phyloP scores from a whole-genome alignment of 2,797 vertebrate genomes.

The Cirrhinus molitorella region DNA sequence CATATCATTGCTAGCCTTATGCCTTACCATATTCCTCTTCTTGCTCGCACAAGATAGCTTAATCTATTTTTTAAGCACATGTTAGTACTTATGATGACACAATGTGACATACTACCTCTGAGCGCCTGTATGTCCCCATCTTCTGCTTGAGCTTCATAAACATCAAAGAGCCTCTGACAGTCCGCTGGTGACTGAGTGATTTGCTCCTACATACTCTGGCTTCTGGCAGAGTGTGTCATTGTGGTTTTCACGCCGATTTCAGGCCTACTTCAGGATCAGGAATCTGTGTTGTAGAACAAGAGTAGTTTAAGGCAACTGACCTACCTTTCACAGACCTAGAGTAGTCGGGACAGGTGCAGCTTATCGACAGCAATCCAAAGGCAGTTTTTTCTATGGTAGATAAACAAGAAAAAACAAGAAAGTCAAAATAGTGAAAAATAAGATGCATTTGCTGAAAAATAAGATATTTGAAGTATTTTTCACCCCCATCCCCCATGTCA shows the following conservation, averaged over 20 bases:
- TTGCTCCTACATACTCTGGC: neutral
- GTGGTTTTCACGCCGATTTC: slow-evolving; percentile 7
- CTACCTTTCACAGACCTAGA: neutral
- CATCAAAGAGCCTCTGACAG: slow-evolving; percentile 15
- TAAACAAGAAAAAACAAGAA: neutral
- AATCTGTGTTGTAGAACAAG: neutral
- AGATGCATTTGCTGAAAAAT: neutral
- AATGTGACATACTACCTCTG: slow-evolving; percentile 17
- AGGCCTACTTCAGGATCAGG: slow-evolving; percentile 10
- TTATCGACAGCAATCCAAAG: neutral
- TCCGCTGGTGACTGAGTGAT: slow-evolving; percentile 23
- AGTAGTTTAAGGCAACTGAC: neutral
- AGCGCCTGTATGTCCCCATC: neutral
- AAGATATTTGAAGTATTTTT: neutral
- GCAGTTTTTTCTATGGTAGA: neutral
- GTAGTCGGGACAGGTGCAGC: neutral
- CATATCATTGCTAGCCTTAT: neutral
- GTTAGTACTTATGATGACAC: slow-evolving; percentile 16
- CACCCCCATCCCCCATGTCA: no score
- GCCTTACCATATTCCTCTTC: neutral
- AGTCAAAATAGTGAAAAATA: neutral
- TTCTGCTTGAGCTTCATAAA: neutral
- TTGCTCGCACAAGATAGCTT: neutral
- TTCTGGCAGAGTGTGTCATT: slow-evolving; percentile 12
- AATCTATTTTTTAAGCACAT: neutral